A percentile compares a stretch with the other conserved stretches of the same genome.
phyloP scores from a whole-genome alignment of 2,888 invertebrate species.

The Sepiola atlantica region DNA sequence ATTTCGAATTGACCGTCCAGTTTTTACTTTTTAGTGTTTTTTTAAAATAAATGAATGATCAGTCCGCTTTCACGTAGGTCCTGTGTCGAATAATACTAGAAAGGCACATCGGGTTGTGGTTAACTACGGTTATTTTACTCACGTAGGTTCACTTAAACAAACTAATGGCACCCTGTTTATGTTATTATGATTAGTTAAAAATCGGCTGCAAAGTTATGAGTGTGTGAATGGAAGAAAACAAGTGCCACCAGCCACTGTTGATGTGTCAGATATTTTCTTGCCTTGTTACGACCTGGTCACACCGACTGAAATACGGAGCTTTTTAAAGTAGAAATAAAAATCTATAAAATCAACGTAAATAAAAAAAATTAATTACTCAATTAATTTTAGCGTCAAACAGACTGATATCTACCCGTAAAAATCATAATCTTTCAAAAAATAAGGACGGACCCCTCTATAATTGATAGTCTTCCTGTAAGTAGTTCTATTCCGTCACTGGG shows the following conservation, averaged over 20 bases:
- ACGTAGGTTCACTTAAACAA: not conserved
- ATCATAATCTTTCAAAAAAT: not conserved
- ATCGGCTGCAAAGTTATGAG: not conserved
- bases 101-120: not conserved
- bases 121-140: not conserved
- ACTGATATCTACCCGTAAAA: not conserved
- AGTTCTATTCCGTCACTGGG: constrained; percentile 33
- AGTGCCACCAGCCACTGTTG: not conserved
- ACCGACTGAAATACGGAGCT: not conserved
- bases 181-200: not conserved
- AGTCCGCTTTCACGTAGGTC: not conserved
- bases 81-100: not conserved
- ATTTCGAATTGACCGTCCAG: not conserved
- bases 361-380: not conserved
- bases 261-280: not conserved
- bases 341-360: not conserved
- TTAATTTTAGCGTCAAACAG: not conserved
- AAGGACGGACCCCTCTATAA: not conserved
- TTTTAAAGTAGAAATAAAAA: not conserved
- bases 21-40: not conserved
- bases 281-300: not conserved
- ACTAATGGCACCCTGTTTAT: not conserved
- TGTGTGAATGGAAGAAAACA: not conserved
- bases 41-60: not conserved
- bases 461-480: not conserved